These are phyloP conservation scores for Marisa cornuarietis DNA, from an alignment of 1,140 invertebrate genomes.

Conservation along the genomic window DNA sequence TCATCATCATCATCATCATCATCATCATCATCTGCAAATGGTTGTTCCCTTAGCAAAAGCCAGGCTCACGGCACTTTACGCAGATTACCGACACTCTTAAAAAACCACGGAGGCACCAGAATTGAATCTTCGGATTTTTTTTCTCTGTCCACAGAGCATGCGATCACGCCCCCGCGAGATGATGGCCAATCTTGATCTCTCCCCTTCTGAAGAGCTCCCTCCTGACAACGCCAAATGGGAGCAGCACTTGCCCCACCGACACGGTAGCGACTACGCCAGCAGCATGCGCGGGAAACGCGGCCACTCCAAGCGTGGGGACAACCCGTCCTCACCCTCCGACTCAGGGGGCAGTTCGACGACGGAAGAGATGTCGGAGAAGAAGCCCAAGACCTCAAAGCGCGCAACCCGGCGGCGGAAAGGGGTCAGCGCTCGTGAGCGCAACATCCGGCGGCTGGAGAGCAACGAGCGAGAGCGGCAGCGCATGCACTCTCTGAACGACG, in stretches of 20 bases:
- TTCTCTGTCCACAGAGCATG: constrained; percentile 14
- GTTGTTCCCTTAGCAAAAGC: too few relatives aligned
- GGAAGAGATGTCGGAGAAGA: constrained; percentile 48
- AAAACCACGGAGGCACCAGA: too few relatives aligned
- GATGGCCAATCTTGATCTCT: constrained; percentile 13
- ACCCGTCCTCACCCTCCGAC: constrained; percentile 53
- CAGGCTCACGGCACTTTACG: too few relatives aligned
- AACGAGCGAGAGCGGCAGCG: constrained; percentile 88
- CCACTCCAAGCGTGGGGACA: constrained; percentile 27
- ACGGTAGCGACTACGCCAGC: constrained; percentile 12
- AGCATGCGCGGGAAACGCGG: constrained; percentile 22
- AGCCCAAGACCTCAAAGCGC: constrained; percentile 47
- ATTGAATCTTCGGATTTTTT: too few relatives aligned
- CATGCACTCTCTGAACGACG: constrained; percentile 89
- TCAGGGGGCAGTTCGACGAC: constrained; percentile 52
- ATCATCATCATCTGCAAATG: too few relatives aligned
- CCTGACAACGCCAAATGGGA: constrained; percentile 22
- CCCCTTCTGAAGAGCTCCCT: constrained; percentile 19
- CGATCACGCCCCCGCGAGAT: constrained; percentile 18
- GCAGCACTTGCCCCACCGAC: constrained; percentile 6
- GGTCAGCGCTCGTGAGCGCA: constrained; percentile 81
- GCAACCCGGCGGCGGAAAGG: constrained; percentile 74
- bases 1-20: too few relatives aligned
- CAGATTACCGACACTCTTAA: too few relatives aligned
- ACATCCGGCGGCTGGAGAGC: constrained; percentile 82